Evolutionary conservation across 2,888 invertebrate species (phyloP).

Genomic region (Cactoblastis cactorum): DNA sequence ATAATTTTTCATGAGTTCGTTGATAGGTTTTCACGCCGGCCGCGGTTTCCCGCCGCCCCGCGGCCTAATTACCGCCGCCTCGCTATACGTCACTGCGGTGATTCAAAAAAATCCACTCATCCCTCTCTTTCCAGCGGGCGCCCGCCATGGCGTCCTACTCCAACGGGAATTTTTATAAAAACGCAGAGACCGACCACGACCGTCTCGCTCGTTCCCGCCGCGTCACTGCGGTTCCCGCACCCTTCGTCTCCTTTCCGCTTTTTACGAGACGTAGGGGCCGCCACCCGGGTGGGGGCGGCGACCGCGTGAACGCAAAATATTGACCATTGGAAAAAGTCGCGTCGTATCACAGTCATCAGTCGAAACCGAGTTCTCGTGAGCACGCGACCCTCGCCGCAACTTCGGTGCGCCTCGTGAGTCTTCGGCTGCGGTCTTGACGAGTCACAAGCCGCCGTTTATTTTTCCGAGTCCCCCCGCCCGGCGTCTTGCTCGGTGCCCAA

Average conservation of each 20-base stretch:
- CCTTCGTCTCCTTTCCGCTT: constrained; percentile 80
- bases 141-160: constrained; percentile 57
- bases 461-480: constrained; percentile 70
- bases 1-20: constrained; percentile 79
- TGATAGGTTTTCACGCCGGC: constrained; percentile 76
- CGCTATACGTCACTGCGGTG: constrained; percentile 75
- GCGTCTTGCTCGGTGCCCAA: constrained; percentile 72
- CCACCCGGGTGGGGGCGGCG: constrained; percentile 75
- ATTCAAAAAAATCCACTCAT: constrained; percentile 76
- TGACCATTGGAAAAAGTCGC: constrained; percentile 81
- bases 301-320: constrained; percentile 80
- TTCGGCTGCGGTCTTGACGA: constrained; percentile 72
- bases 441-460: constrained; percentile 58
- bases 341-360: constrained; percentile 80
- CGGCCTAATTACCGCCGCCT: constrained; percentile 76
- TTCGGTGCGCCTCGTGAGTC: constrained; percentile 73
- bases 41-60: constrained; percentile 79
- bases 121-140: constrained; percentile 54
- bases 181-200: constrained; percentile 74
- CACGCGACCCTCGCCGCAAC: constrained; percentile 67
- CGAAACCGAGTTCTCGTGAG: constrained; percentile 74
- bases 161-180: constrained; percentile 75
- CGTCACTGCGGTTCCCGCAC: constrained; percentile 63
- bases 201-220: constrained; percentile 74
- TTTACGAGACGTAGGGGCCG: constrained; percentile 79